Evolutionary conservation across 1,140 invertebrate genomes (phyloP).

Genomic region (Leptopilina clavipes): DNA sequence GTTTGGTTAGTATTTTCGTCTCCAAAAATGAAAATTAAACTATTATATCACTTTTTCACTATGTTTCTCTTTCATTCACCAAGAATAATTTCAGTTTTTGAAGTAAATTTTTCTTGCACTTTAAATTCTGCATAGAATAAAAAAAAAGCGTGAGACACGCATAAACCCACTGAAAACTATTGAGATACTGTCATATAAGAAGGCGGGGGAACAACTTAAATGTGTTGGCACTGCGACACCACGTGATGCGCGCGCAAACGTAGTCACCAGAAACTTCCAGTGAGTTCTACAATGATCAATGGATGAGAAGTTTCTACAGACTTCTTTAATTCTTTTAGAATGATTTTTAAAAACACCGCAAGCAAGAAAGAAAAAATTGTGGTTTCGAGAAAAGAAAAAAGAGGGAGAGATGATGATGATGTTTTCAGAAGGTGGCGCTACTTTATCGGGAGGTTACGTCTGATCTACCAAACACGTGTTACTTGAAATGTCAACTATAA

Average conservation of each 20-base stretch:
- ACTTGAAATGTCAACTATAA: neutral
- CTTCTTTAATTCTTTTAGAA: neutral
- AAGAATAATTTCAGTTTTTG: neutral
- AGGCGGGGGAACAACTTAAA: constrained; percentile 30
- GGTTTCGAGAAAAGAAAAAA: neutral
- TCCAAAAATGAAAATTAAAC: neutral
- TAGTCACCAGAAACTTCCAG: constrained; percentile 12
- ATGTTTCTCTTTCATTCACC: neutral
- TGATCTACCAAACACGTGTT: neutral
- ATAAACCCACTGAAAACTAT: neutral
- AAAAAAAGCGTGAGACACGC: constrained; percentile 31
- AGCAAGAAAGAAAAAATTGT: neutral
- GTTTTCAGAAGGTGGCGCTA: constrained; percentile 20
- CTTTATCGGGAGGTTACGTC: neutral
- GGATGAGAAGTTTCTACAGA: constrained; percentile 18
- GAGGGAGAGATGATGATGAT: neutral
- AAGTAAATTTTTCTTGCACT: neutral
- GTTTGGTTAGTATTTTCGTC: neutral
- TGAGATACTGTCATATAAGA: constrained; percentile 17
- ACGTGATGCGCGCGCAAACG: constrained; percentile 24
- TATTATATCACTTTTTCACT: constrained; percentile 1
- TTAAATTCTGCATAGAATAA: constrained; percentile 12
- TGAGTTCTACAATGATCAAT: constrained; percentile 13
- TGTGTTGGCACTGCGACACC: constrained; percentile 30
- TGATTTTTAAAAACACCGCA: neutral